These are phyloP conservation scores for Conistra vaccinii DNA, from an alignment of 2,888 invertebrate species.

Conservation along the genomic window DNA sequence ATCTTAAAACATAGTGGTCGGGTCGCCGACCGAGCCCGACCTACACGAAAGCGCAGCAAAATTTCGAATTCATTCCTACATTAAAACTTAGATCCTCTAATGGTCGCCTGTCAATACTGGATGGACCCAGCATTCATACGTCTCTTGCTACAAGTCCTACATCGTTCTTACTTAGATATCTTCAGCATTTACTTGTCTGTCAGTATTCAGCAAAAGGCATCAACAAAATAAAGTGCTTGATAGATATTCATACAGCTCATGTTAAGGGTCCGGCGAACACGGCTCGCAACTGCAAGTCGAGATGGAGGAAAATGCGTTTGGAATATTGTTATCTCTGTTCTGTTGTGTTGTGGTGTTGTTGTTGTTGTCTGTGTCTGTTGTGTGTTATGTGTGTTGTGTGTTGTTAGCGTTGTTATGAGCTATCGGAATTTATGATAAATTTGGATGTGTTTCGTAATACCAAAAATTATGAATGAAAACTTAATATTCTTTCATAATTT, in stretches of 20 bases:
- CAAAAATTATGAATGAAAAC: too few species aligned
- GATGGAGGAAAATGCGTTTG: too few species aligned
- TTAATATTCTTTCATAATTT: too few species aligned
- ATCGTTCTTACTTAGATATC: background rate
- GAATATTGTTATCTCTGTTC: too few species aligned
- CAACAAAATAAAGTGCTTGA: constrained; percentile 15
- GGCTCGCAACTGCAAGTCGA: too few species aligned
- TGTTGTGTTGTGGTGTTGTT: too few species aligned
- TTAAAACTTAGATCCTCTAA: background rate
- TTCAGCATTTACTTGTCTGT: constrained; percentile 4
- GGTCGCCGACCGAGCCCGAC: constrained; percentile 1
- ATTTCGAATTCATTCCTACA: background rate
- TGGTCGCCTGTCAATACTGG: background rate
- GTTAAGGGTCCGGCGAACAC: too few species aligned
- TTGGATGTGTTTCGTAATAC: too few species aligned
- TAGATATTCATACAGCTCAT: constrained; percentile 26
- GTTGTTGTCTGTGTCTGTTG: too few species aligned
- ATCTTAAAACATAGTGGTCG: constrained; percentile 9
- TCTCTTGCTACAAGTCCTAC: background rate
- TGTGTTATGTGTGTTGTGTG: too few species aligned
- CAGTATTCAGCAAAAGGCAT: constrained; percentile 6
- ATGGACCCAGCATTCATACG: background rate
- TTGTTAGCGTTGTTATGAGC: too few species aligned
- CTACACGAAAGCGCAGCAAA: background rate
- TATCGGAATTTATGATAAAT: too few species aligned